Percentiles rank a stretch among this genome's conserved stretches.
phyloP scores from a whole-genome alignment of 2,113 vertebrate species.

The Aphelocoma coerulescens region DNA sequence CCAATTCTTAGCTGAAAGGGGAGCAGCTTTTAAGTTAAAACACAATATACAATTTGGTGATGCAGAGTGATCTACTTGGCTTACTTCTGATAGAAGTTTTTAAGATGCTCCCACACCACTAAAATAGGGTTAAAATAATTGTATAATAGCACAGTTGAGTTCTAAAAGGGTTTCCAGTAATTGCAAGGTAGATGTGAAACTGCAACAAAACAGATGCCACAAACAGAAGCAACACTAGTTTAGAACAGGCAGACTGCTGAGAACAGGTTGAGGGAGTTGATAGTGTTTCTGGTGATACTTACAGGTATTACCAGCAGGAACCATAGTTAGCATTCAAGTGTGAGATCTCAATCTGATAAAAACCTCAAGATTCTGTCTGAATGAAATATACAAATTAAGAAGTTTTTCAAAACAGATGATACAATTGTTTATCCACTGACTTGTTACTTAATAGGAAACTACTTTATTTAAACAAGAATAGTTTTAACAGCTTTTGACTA shows the following conservation, averaged over 20 bases:
- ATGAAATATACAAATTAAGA: neutral
- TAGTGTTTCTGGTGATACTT: neutral
- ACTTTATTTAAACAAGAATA: neutral
- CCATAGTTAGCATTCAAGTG: neutral
- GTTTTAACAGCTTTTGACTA: neutral
- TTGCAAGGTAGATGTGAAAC: neutral
- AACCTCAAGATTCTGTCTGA: neutral
- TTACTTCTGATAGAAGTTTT: neutral
- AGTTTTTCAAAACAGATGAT: neutral
- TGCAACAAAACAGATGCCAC: neutral
- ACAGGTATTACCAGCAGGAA: neutral
- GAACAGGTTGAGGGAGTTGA: neutral
- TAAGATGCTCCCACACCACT: neutral
- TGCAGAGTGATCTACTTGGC: neutral
- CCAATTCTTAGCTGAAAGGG: neutral
- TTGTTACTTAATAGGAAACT: neutral
- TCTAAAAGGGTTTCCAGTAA: neutral
- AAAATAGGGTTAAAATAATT: neutral
- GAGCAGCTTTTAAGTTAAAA: neutral
- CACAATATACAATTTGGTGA: neutral
- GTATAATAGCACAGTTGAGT: neutral
- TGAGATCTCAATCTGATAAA: neutral
- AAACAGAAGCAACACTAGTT: neutral
- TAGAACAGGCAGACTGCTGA: neutral
- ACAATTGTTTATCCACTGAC: neutral